Evolutionary conservation across 2,888 invertebrate genomes (phyloP).

Genomic region (Pollenia griseotomentosa): DNA sequence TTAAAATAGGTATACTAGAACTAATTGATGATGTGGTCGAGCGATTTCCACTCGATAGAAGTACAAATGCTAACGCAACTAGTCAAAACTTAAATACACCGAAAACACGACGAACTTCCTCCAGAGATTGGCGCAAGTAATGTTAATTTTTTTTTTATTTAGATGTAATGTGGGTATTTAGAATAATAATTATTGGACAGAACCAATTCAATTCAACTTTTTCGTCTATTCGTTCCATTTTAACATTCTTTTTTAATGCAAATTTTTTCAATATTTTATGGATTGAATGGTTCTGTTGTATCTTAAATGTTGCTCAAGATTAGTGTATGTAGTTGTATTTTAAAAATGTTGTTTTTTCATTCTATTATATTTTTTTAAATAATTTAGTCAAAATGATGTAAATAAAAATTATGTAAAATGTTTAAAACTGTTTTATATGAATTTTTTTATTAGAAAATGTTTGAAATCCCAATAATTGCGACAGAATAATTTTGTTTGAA

Average conservation of each 20-base stretch:
- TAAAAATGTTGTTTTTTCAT: conserved; percentile 49
- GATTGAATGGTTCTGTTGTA: conserved; percentile 29
- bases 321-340: conserved; percentile 60
- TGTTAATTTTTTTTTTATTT: conserved; percentile 35
- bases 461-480: too few relatives aligned
- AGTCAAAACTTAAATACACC: conserved; percentile 70
- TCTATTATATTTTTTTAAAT: conserved; percentile 47
- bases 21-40: conserved; percentile 85
- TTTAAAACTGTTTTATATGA: conserved; percentile 15
- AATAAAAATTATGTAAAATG: conserved; percentile 56
- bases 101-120: conserved; percentile 74
- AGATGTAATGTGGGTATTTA: conserved; percentile 23
- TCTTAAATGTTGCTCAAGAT: conserved; percentile 59
- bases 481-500: too few relatives aligned
- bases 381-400: conserved; percentile 62
- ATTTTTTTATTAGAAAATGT: not conserved
- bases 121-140: conserved; percentile 79
- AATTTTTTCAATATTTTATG: not conserved
- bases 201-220: conserved; percentile 37
- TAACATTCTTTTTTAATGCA: not conserved
- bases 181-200: conserved; percentile 27
- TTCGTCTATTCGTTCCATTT: not conserved
- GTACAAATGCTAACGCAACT: conserved; percentile 66
- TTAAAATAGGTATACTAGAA: conserved; percentile 85
- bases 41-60: conserved; percentile 79